Conservation (phyloP, 2,113 vertebrate genomes). For the Sardina pilchardus region DNA sequence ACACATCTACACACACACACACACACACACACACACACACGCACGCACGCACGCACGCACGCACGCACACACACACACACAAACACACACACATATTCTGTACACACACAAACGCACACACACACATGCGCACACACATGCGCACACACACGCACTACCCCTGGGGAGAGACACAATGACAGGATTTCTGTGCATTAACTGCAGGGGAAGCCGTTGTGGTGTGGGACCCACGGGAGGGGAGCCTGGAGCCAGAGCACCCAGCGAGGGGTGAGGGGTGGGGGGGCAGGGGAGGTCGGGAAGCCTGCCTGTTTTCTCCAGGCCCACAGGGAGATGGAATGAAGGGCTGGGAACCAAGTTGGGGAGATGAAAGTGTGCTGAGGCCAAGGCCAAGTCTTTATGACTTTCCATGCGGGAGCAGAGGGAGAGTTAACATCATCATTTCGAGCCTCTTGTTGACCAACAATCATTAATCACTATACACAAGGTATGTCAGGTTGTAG, state of each 20-base stretch:
- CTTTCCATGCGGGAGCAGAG: too few species aligned
- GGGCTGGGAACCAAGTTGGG: too few species aligned
- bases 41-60: background rate
- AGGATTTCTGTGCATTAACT: slow-evolving; percentile 11
- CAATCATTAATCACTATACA: background rate
- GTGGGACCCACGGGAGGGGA: background rate
- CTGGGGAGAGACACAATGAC: slow-evolving; percentile 3
- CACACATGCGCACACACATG: background rate
- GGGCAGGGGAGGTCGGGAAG: background rate
- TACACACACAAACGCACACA: background rate
- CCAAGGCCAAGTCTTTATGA: too few species aligned
- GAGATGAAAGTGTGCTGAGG: too few species aligned
- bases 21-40: background rate
- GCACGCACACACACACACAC: slow-evolving; percentile 11
- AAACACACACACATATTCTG: background rate
- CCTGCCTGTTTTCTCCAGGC: background rate
- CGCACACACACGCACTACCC: background rate
- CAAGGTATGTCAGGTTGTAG: background rate
- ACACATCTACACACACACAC: background rate
- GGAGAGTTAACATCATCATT: background rate
- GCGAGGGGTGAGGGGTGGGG: background rate
- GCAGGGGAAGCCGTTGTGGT: background rate
- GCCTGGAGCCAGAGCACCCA: background rate
- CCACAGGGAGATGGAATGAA: background rate
- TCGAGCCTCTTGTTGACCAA: background rate